phyloP scores from a whole-genome alignment of 2,113 vertebrate species.

The Anhinga rufa region DNA sequence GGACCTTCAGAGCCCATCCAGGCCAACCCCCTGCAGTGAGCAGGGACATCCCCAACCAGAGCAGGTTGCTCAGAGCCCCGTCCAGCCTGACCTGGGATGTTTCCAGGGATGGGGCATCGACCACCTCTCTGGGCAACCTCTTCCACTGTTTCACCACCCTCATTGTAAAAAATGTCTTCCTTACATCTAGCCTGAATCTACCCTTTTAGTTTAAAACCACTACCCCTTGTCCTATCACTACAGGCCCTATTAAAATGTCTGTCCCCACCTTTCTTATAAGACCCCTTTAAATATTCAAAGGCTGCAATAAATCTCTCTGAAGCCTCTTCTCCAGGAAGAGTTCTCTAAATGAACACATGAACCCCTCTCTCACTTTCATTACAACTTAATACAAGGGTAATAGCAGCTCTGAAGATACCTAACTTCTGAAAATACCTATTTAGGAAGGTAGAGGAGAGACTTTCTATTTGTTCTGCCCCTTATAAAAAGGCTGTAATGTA shows the following conservation, averaged over 20 bases:
- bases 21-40: neutral
- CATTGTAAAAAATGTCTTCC: neutral
- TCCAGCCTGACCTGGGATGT: neutral
- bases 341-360: neutral
- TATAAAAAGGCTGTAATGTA: neutral
- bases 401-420: neutral
- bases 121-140: neutral
- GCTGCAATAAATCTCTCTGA: neutral
- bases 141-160: neutral
- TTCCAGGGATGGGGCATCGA: neutral
- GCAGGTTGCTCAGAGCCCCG: neutral
- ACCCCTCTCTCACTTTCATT: rapidly evolving
- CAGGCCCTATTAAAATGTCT: neutral
- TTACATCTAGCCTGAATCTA: neutral
- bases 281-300: neutral
- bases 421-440: neutral
- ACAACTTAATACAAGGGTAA: neutral
- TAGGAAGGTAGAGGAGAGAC: neutral
- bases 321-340: neutral
- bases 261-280: neutral
- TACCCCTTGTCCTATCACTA: neutral
- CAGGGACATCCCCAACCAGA: neutral
- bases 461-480: neutral
- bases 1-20: neutral
- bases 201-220: neutral